phyloP scores from a whole-genome alignment of 2,113 vertebrate species.

The Lasiurus cinereus region DNA sequence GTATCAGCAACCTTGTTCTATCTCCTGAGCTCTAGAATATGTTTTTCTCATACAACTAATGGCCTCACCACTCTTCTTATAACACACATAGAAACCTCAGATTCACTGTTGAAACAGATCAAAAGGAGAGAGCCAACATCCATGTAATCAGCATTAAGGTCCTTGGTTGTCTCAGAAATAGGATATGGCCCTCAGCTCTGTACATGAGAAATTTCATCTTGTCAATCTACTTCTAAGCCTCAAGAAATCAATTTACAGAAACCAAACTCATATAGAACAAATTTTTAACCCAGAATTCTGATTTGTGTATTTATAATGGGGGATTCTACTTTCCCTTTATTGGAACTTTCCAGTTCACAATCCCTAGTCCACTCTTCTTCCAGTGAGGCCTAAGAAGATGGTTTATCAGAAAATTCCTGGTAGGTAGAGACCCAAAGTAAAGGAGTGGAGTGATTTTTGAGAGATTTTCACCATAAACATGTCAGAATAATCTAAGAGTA shows the following conservation, averaged over 20 bases:
- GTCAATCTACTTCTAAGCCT: not conserved
- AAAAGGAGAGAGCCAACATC: not conserved
- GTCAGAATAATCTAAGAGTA: not conserved
- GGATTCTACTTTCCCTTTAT: not conserved
- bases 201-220: not conserved
- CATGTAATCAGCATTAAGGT: not conserved
- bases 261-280: not conserved
- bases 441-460: not conserved
- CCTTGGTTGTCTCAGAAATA: not conserved
- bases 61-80: not conserved
- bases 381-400: not conserved
- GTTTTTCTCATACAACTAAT: not conserved
- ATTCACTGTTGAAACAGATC: not conserved
- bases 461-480: not conserved
- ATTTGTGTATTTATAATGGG: not conserved
- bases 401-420: not conserved
- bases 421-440: not conserved
- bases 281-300: slow-evolving; percentile 30
- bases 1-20: not conserved
- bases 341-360: not conserved
- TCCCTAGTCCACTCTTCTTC: not conserved
- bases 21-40: not conserved
- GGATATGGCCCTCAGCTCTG: not conserved
- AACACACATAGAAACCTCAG: not conserved
- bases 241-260: not conserved